These are phyloP conservation scores for Acomys russatus DNA, from an alignment of 2,797 vertebrate species.

Conservation along the genomic window DNA sequence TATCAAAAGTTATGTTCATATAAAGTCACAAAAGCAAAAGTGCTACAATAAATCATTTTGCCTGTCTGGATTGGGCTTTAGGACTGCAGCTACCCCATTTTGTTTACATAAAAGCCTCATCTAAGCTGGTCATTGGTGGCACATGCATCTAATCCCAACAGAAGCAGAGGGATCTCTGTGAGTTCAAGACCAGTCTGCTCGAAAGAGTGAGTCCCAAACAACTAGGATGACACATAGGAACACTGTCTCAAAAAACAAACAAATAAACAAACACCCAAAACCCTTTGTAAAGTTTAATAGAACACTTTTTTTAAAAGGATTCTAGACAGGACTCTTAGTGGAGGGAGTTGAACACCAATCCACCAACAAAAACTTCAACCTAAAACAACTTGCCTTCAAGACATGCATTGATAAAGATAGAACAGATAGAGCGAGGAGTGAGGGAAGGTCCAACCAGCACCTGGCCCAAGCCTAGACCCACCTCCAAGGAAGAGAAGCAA, in stretches of 20 bases:
- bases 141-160: neutral
- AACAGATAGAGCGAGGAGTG: no score
- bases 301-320: slow-evolving; percentile 36
- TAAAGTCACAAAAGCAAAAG: slow-evolving; percentile 32
- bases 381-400: no score
- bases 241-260: neutral
- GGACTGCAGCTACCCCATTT: neutral
- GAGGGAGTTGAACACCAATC: no score
- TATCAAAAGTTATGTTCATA: neutral
- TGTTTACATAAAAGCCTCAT: neutral
- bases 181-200: neutral
- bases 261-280: neutral
- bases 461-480: no score
- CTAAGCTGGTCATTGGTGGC: neutral
- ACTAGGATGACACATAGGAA: neutral
- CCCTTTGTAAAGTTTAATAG: neutral
- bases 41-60: neutral
- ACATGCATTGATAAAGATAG: no score
- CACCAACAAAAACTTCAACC: no score
- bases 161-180: neutral
- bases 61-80: neutral
- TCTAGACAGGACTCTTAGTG: no score
- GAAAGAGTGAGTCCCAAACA: neutral
- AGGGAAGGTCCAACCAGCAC: no score
- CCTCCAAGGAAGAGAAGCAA: no score